phyloP scores from a whole-genome alignment of 23 tunicate species.

The Phallusia fumigata region DNA sequence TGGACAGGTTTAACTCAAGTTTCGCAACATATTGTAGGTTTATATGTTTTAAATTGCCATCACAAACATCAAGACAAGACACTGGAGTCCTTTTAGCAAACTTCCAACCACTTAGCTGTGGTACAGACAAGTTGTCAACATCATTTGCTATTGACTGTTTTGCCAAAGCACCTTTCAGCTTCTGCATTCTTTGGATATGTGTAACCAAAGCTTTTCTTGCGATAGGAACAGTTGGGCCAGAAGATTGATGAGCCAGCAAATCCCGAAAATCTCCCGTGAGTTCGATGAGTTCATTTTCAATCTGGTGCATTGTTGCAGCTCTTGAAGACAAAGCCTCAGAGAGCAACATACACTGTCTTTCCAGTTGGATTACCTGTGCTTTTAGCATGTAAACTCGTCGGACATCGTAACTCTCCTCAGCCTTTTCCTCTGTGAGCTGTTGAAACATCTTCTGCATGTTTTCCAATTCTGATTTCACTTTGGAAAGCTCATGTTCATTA shows the following conservation, averaged over 20 bases:
- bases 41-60: conserved; percentile 26
- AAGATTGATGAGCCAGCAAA: conserved; percentile 27
- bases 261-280: conserved; percentile 45
- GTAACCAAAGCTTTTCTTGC: conserved; percentile 33
- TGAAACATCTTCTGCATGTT: conserved; percentile 38
- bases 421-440: conserved; percentile 61
- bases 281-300: conserved; percentile 48
- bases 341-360: conserved; percentile 83
- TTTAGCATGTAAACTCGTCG: conserved; percentile 72
- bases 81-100: conserved; percentile 23
- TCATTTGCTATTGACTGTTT: conserved; percentile 34
- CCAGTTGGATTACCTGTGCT: conserved; percentile 77
- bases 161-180: conserved; percentile 53
- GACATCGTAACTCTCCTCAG: conserved; percentile 59
- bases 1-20: conserved; percentile 48
- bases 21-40: conserved; percentile 60
- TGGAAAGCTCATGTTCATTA: not conserved
- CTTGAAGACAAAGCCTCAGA: conserved; percentile 66
- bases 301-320: conserved; percentile 42
- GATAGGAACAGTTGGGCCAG: conserved; percentile 58
- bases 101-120: conserved; percentile 49
- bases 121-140: conserved; percentile 41
- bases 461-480: conserved; percentile 29
- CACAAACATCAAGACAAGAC: conserved; percentile 68
- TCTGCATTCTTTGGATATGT: conserved; percentile 44